phyloP scores from a whole-genome alignment of 1,140 invertebrate genomes.

The Magallana gigas region DNA sequence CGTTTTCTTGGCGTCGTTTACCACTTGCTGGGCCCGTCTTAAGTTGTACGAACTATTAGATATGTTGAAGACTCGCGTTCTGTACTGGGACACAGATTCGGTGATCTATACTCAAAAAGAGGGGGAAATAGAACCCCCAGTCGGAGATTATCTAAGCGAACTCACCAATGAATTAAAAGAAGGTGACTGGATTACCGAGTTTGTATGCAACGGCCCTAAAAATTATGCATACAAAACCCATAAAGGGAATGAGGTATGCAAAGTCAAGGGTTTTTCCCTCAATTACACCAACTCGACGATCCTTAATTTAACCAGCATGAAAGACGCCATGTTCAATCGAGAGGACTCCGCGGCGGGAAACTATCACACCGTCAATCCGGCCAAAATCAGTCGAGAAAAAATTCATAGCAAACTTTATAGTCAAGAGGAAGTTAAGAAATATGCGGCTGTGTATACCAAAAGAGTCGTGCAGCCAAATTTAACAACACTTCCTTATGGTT shows the following conservation, averaged over 20 bases:
- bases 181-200: constrained; percentile 41
- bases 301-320: constrained; percentile 47
- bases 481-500: constrained; percentile 41
- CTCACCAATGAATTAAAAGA: constrained; percentile 52
- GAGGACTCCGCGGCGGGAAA: not conserved
- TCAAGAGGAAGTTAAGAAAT: constrained; percentile 38
- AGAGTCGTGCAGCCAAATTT: constrained; percentile 21
- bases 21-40: constrained; percentile 77
- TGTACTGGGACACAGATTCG: constrained; percentile 79
- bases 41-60: constrained; percentile 76
- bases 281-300: constrained; percentile 48
- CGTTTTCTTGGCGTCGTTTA: constrained; percentile 75
- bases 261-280: constrained; percentile 57
- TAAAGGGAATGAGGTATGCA: constrained; percentile 49
- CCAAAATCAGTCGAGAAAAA: constrained; percentile 45
- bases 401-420: constrained; percentile 35
- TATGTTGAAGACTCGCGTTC: constrained; percentile 64
- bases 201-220: constrained; percentile 55
- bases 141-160: constrained; percentile 55
- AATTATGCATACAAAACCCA: constrained; percentile 57
- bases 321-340: constrained; percentile 37
- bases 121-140: not conserved
- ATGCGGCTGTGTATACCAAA: constrained; percentile 46
- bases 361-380: constrained; percentile 22
- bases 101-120: constrained; percentile 46